Conservation (phyloP, 1,140 invertebrate genomes). For the Leucophenga varia region DNA sequence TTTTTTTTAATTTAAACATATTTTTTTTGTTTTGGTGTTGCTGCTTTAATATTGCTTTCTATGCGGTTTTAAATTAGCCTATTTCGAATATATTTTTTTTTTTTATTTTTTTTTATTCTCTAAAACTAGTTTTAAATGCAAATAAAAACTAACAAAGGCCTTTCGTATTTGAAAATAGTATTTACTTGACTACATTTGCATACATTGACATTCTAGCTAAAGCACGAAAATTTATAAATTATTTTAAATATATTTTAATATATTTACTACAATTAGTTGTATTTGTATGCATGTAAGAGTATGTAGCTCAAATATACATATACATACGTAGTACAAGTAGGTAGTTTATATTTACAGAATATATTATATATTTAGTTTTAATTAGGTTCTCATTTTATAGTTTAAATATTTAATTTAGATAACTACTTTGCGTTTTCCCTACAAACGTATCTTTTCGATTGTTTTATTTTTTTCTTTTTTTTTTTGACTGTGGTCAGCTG, state of each 20-base stretch:
- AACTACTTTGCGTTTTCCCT: not conserved
- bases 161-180: constrained; percentile 29
- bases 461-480: no score
- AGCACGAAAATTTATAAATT: constrained; percentile 31
- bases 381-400: constrained; percentile 8
- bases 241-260: constrained; percentile 38
- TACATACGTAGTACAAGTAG: no score
- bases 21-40: constrained; percentile 2
- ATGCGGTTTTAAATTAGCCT: no score
- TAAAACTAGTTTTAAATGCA: not conserved
- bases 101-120: no score
- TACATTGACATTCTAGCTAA: constrained; percentile 27
- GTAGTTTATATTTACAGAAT: not conserved
- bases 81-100: no score
- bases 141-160: constrained; percentile 15
- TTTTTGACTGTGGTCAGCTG: no score
- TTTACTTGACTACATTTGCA: constrained; percentile 15
- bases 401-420: constrained; percentile 6
- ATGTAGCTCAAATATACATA: no score
- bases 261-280: no score
- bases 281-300: no score
- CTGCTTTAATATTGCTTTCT: constrained; percentile 34
- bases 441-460: not conserved
- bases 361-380: constrained; percentile 13
- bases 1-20: no score